Evolutionary conservation across 1,140 invertebrate species (phyloP).

Genomic region (Drosophila mayri): DNA sequence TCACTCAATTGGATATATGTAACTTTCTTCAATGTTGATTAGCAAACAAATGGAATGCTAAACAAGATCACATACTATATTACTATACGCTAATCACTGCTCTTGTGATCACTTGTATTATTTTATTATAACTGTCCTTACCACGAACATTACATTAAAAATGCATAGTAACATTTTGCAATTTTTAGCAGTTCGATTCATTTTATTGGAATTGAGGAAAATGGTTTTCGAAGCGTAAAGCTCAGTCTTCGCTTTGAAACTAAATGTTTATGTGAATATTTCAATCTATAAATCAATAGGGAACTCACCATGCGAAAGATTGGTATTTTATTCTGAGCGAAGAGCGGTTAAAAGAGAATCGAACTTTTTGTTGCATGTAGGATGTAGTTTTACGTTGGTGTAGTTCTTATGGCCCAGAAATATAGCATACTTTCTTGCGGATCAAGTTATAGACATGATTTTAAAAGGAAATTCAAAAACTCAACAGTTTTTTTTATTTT

Average conservation of each 20-base stretch:
- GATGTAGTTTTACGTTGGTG: background rate
- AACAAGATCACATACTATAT: background rate
- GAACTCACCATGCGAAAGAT: background rate
- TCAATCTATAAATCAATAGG: background rate
- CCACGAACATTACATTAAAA: constrained; percentile 1
- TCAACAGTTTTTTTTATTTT: too few species aligned
- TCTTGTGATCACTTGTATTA: background rate
- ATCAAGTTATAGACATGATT: too few species aligned
- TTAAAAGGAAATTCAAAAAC: too few species aligned
- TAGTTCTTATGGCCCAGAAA: background rate
- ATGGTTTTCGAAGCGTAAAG: background rate
- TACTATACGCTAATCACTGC: background rate
- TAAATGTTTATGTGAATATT: background rate
- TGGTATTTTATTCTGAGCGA: background rate
- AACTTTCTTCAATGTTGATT: background rate
- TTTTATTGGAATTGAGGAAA: background rate
- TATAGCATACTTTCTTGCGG: constrained; percentile 1
- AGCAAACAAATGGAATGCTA: background rate
- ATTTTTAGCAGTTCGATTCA: background rate
- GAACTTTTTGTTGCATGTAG: background rate
- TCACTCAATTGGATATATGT: background rate
- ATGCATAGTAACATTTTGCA: constrained; percentile 2
- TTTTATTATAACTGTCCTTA: background rate
- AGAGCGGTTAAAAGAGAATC: background rate
- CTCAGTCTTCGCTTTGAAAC: constrained; percentile 3